Conservation (phyloP, 2,888 invertebrate species). For the Didymodactylos carnosus region DNA sequence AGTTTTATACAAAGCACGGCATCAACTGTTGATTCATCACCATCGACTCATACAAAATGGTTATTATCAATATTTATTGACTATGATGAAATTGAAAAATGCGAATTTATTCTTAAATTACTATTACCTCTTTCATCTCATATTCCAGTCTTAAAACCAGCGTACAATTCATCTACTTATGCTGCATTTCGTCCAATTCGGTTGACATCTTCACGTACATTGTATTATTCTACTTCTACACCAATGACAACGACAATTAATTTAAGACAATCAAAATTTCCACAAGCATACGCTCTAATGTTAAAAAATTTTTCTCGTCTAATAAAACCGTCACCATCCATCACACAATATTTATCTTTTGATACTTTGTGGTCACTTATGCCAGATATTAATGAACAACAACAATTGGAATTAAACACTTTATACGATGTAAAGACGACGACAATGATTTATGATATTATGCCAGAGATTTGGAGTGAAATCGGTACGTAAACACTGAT, state of each 20-base stretch:
- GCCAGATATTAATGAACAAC: constrained; percentile 10
- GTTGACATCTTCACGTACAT: neutral
- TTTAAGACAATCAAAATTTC: constrained; percentile 6
- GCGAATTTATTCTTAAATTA: constrained; percentile 7
- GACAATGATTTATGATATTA: neutral
- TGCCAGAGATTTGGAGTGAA: neutral
- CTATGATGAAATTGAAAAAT: neutral
- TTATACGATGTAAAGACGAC: too few relatives aligned
- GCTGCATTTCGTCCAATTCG: constrained; percentile 2
- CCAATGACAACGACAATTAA: neutral
- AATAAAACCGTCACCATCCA: constrained; percentile 1
- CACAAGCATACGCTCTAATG: constrained; percentile 12
- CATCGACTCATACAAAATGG: too few relatives aligned
- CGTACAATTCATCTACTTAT: neutral
- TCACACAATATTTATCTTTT: neutral
- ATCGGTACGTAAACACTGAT: too few relatives aligned
- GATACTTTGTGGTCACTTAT: constrained; percentile 8
- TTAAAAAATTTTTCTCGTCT: constrained; percentile 10
- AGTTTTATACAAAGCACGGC: too few relatives aligned
- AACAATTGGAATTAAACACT: neutral
- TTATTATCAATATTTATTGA: constrained; percentile 9
- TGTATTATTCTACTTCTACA: constrained; percentile 6
- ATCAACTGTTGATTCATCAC: too few relatives aligned
- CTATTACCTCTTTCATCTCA: neutral
- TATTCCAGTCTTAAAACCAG: neutral